Conservation (phyloP, 2,113 vertebrate species). For the Neolamprologus ventralis region DNA sequence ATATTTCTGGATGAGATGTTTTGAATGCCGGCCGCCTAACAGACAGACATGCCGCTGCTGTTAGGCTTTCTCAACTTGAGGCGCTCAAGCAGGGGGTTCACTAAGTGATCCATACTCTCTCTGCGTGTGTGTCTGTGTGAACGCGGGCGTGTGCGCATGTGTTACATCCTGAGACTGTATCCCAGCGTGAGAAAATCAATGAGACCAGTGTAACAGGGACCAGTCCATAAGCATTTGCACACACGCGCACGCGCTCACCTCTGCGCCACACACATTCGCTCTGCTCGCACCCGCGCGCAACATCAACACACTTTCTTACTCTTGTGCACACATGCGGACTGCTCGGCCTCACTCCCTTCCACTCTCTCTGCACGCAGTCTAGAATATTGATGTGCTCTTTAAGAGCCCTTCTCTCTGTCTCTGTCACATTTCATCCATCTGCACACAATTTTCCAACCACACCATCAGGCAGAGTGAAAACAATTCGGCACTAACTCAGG, state of each 20-base stretch:
- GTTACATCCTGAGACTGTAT: slow-evolving; percentile 48
- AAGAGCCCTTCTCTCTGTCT: slow-evolving; percentile 65
- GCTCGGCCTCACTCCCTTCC: slow-evolving; percentile 7
- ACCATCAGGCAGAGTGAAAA: slow-evolving; percentile 42
- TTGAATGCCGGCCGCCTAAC: slow-evolving; percentile 8
- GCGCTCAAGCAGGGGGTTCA: slow-evolving; percentile 26
- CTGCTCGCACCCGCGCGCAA: not conserved
- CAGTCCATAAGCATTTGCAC: slow-evolving; percentile 43
- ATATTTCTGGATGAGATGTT: not conserved
- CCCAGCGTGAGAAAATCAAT: slow-evolving; percentile 70
- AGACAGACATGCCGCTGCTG: slow-evolving; percentile 5
- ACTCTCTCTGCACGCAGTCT: slow-evolving; percentile 39
- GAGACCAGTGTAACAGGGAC: slow-evolving; percentile 54
- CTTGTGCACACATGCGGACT: not conserved
- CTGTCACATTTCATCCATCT: slow-evolving; percentile 65
- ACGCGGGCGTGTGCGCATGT: not conserved
- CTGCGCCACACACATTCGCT: not conserved
- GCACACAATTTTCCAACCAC: slow-evolving; percentile 50
- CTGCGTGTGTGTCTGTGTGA: not conserved
- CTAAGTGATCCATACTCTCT: slow-evolving; percentile 39
- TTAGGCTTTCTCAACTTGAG: slow-evolving; percentile 29
- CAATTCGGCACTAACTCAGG: slow-evolving; percentile 30
- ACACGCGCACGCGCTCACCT: not conserved
- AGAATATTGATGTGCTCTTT: slow-evolving; percentile 72
- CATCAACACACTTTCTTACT: not conserved